A percentile compares a stretch with the other conserved stretches of the same genome.
These are phyloP conservation scores for Spea bombifrons DNA, from an alignment of 2,113 vertebrate species.

Conservation along the genomic window DNA sequence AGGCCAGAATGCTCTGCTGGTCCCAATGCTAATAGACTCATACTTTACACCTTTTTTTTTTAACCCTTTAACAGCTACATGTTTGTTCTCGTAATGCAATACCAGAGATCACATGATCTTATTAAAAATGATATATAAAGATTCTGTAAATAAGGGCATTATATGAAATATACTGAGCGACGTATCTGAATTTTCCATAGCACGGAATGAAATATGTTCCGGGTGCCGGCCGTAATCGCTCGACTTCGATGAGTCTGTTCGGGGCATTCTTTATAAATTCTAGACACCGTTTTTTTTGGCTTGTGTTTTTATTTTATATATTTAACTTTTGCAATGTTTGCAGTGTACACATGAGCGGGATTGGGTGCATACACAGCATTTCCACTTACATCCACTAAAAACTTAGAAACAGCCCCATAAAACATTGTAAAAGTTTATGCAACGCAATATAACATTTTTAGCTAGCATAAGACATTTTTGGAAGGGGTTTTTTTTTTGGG, in stretches of 20 bases:
- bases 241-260: neutral
- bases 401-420: slow-evolving; percentile 13
- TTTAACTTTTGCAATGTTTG: slow-evolving; percentile 10
- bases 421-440: slow-evolving; percentile 39
- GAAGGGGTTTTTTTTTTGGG: neutral
- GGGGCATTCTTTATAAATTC: slow-evolving; percentile 2
- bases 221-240: neutral
- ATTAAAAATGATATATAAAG: no score
- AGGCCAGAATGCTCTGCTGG: neutral
- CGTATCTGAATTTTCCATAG: no score
- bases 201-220: neutral
- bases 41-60: neutral
- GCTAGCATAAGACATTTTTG: slow-evolving; percentile 18
- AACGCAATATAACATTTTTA: slow-evolving; percentile 37
- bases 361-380: slow-evolving; percentile 24
- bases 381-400: slow-evolving; percentile 28
- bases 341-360: slow-evolving; percentile 13
- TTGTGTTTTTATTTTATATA: slow-evolving; percentile 19
- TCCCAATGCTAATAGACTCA: neutral
- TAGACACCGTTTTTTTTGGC: neutral
- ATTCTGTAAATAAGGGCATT: no score
- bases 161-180: no score
- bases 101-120: no score
- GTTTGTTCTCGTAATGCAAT: no score
- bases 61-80: neutral